Conservation (phyloP, 2,888 invertebrate species). For the Dasypogon diadema region DNA sequence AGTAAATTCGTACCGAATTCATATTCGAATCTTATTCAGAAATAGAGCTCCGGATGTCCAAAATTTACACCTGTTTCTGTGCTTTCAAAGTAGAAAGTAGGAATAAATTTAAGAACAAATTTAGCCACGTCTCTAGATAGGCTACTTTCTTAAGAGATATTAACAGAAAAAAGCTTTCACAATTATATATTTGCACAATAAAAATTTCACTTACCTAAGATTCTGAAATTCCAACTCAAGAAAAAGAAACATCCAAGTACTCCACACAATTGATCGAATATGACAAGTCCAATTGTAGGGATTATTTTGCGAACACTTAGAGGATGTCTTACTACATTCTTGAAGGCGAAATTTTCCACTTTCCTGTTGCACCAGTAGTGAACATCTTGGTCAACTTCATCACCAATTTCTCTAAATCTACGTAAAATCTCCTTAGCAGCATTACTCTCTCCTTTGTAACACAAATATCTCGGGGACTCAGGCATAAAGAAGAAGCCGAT, state of each 20-base stretch:
- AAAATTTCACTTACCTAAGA: slow-evolving; percentile 65
- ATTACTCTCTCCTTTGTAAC: slow-evolving; percentile 70
- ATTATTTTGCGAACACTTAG: slow-evolving; percentile 69
- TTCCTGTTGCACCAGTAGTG: slow-evolving; percentile 68
- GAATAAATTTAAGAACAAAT: too few species aligned
- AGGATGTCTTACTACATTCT: slow-evolving; percentile 65
- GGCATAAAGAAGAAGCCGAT: slow-evolving; percentile 74
- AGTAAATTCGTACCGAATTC: too few species aligned
- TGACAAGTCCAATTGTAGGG: slow-evolving; percentile 74
- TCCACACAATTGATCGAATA: slow-evolving; percentile 76
- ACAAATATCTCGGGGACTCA: slow-evolving; percentile 77
- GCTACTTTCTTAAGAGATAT: too few species aligned
- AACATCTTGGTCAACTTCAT: slow-evolving; percentile 72
- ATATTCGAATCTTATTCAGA: too few species aligned
- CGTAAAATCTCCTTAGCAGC: slow-evolving; percentile 74
- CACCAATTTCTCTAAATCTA: slow-evolving; percentile 74
- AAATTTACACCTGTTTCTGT: too few species aligned
- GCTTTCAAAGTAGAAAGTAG: too few species aligned
- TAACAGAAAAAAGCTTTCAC: too few species aligned
- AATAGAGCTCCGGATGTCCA: too few species aligned
- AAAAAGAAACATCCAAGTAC: slow-evolving; percentile 75
- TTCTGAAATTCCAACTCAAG: slow-evolving; percentile 71
- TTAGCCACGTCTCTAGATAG: too few species aligned
- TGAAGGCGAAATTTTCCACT: slow-evolving; percentile 61
- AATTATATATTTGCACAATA: too few species aligned